Evolutionary conservation across 2,888 invertebrate genomes (phyloP).

Genomic region (Euzophera pinguis): DNA sequence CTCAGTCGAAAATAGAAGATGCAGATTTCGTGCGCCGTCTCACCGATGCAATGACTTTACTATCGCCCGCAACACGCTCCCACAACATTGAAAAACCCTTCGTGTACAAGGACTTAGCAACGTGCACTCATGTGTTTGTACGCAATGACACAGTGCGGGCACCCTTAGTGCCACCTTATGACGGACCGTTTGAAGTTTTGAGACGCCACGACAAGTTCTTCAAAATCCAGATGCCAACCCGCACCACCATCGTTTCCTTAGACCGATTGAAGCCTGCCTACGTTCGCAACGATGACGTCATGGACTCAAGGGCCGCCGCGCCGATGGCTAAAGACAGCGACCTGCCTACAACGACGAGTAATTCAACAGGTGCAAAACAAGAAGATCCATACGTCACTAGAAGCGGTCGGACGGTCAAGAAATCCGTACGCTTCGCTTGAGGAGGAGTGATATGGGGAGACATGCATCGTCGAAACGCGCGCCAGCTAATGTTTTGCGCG

Average conservation of each 20-base stretch:
- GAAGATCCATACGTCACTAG: not conserved
- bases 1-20: not conserved
- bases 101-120: not conserved
- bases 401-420: not conserved
- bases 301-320: too few species aligned
- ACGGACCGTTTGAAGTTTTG: not conserved
- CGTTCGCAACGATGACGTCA: not conserved
- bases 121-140: not conserved
- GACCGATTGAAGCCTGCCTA: not conserved
- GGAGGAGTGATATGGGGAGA: conserved; percentile 1
- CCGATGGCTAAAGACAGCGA: too few species aligned
- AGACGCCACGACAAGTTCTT: not conserved
- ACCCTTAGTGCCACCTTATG: not conserved
- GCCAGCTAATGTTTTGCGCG: too few species aligned
- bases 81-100: not conserved
- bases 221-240: not conserved
- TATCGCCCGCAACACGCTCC: not conserved
- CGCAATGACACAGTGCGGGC: not conserved
- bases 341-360: too few species aligned
- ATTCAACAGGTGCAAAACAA: too few species aligned
- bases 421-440: conserved; percentile 5
- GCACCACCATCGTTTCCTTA: not conserved
- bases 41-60: not conserved
- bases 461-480: too few species aligned
- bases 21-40: not conserved